Evolutionary conservation across 2,888 invertebrate species (phyloP).

Genomic region (Vannuccia rotundouncinata): DNA sequence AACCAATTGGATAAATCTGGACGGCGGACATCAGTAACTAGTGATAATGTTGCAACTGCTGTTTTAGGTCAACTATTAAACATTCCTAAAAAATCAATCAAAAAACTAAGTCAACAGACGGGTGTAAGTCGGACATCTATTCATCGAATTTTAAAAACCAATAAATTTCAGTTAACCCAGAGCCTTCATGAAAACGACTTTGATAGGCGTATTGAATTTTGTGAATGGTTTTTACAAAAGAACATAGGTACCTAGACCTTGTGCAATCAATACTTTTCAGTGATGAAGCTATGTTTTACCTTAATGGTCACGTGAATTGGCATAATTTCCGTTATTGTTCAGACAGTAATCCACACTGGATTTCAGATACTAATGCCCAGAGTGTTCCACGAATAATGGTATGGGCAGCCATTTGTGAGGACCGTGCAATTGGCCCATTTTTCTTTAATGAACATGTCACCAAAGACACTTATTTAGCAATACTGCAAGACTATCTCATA

Average conservation of each 20-base stretch:
- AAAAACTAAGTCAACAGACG: background rate
- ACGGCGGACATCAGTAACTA: background rate
- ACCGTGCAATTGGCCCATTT: constrained; percentile 34
- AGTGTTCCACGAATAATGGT: constrained; percentile 25
- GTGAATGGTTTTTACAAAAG: constrained; percentile 27
- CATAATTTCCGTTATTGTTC: constrained; percentile 36
- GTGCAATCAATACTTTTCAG: constrained; percentile 30
- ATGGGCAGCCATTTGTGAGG: constrained; percentile 29
- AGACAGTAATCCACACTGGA: constrained; percentile 29
- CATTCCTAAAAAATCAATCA: constrained; percentile 11
- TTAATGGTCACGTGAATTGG: constrained; percentile 33
- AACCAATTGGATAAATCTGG: background rate
- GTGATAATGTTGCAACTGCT: background rate
- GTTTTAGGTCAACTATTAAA: background rate
- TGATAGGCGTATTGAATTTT: constrained; percentile 17
- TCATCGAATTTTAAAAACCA: constrained; percentile 6
- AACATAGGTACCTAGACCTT: background rate
- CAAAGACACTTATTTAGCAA: constrained; percentile 12
- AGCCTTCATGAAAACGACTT: constrained; percentile 6
- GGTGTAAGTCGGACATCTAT: background rate
- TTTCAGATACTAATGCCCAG: constrained; percentile 24
- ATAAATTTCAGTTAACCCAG: constrained; percentile 24
- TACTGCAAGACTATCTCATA: background rate
- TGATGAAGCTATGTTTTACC: constrained; percentile 37
- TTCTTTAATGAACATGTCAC: constrained; percentile 31